Percentiles rank a stretch among this genome's conserved stretches.
phyloP scores from a whole-genome alignment of 2,888 invertebrate genomes.

The Ashinkailepas kermadecensis region DNA sequence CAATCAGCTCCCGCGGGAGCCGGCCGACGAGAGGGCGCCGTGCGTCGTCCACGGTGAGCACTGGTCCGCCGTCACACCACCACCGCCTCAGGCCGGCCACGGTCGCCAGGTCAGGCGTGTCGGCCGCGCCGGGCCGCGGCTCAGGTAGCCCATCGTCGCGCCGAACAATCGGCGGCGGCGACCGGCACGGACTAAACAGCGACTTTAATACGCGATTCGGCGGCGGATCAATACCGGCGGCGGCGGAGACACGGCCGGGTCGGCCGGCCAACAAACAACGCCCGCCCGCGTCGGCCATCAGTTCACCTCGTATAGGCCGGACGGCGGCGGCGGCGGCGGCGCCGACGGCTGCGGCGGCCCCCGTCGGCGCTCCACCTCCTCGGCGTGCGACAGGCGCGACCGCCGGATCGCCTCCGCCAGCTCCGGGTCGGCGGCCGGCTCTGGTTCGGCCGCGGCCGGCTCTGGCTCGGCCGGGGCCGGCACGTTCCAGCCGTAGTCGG shows the following conservation, averaged over 20 bases:
- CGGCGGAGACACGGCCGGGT: background rate
- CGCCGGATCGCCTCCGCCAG: background rate
- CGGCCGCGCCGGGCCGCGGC: too few relatives aligned
- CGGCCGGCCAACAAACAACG: background rate
- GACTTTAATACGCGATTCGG: conserved; percentile 4
- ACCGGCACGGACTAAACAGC: background rate
- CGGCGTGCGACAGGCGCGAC: background rate
- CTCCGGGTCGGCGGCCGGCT: background rate
- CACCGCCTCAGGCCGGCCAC: too few relatives aligned
- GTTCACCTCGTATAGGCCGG: too few relatives aligned
- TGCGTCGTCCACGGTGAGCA: too few relatives aligned
- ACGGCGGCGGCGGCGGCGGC: background rate
- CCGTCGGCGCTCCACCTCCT: conserved; percentile 13
- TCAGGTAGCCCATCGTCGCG: too few relatives aligned
- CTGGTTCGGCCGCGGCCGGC: background rate
- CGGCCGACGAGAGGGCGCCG: too few relatives aligned
- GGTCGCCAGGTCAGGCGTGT: too few relatives aligned
- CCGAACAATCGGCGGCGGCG: too few relatives aligned
- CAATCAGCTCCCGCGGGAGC: too few relatives aligned
- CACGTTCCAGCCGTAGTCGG: background rate
- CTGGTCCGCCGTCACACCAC: too few relatives aligned
- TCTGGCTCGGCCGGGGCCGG: background rate
- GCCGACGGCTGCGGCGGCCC: background rate
- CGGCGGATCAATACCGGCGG: conserved; percentile 6
- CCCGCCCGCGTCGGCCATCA: background rate